A percentile compares a stretch with the other conserved stretches of the same genome.
These are phyloP conservation scores for Sinocyclocheilus grahami DNA, from an alignment of 2,113 vertebrate species.

Conservation along the genomic window DNA sequence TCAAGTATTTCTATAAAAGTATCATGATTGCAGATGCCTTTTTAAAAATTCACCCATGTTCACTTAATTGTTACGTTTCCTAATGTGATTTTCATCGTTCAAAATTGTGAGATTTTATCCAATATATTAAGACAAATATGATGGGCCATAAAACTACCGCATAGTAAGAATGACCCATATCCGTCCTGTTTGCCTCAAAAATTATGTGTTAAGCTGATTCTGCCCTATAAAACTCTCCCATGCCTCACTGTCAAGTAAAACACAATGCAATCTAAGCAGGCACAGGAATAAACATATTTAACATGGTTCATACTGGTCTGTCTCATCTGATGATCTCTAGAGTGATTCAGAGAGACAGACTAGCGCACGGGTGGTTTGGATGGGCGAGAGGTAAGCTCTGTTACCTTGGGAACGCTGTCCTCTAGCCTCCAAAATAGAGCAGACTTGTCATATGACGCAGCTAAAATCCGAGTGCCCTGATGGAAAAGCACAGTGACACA, in stretches of 20 bases:
- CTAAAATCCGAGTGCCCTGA: constrained; percentile 80
- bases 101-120: not conserved
- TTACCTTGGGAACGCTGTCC: constrained; percentile 78
- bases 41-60: not conserved
- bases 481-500: constrained; percentile 18
- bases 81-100: not conserved
- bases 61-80: not conserved
- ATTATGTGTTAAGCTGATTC: not conserved
- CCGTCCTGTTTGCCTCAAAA: not conserved
- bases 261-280: not conserved
- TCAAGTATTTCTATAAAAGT: not conserved
- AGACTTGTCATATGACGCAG: constrained; percentile 82
- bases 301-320: not conserved
- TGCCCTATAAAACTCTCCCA: not conserved
- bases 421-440: constrained; percentile 84
- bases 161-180: too few species aligned
- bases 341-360: constrained; percentile 35
- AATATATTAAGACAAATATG: not conserved
- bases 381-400: constrained; percentile 24
- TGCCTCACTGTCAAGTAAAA: not conserved
- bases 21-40: not conserved
- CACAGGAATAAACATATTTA: not conserved
- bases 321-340: constrained; percentile 35
- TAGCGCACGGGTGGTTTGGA: not conserved
- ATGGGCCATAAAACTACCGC: not conserved